These are phyloP conservation scores for Pachycephala philippinensis DNA, from an alignment of 2,113 vertebrate genomes.

Conservation along the genomic window DNA sequence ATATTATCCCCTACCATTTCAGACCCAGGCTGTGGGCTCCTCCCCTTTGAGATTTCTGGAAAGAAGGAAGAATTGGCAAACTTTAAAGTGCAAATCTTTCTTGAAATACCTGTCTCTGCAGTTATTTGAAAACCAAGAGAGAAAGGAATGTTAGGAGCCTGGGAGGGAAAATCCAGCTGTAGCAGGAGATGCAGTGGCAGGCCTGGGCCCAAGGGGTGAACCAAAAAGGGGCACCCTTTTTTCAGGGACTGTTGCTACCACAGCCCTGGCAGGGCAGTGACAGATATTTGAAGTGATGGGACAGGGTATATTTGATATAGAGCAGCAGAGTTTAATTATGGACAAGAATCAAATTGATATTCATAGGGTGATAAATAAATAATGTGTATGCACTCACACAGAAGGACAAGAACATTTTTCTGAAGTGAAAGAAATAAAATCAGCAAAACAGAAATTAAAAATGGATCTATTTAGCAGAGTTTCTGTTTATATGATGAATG, in stretches of 20 bases:
- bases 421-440: slow-evolving; percentile 52
- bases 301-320: background rate
- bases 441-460: slow-evolving; percentile 60
- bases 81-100: background rate
- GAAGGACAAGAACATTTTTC: slow-evolving; percentile 41
- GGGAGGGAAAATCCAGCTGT: background rate
- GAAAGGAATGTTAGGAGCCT: background rate
- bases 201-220: background rate
- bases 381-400: slow-evolving; percentile 33
- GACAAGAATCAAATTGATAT: slow-evolving; percentile 50
- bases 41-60: background rate
- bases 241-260: background rate
- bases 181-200: background rate
- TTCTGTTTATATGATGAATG: background rate
- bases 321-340: slow-evolving; percentile 32
- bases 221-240: background rate
- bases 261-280: background rate
- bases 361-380: slow-evolving; percentile 57
- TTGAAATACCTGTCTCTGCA: background rate
- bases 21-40: background rate
- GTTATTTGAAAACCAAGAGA: background rate
- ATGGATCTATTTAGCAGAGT: slow-evolving; percentile 2
- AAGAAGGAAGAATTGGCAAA: background rate
- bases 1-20: background rate
- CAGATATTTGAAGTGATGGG: background rate